A percentile compares a stretch with the other conserved stretches of the same genome.
These are phyloP conservation scores for Equus przewalskii DNA, from an alignment of 2,113 vertebrate genomes.

Conservation along the genomic window DNA sequence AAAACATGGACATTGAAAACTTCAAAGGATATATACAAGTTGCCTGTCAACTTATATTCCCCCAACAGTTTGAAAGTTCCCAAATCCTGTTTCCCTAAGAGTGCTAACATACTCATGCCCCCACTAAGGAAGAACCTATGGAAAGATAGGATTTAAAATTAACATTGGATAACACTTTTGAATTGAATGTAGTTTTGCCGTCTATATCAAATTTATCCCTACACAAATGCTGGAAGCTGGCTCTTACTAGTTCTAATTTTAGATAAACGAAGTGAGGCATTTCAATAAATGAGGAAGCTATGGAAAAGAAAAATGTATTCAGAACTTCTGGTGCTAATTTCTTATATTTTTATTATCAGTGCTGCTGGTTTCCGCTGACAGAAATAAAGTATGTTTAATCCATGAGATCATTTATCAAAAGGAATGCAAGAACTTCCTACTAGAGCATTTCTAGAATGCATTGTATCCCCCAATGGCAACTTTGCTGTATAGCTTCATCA, in stretches of 20 bases:
- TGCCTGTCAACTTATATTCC: background rate
- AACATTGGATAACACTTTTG: background rate
- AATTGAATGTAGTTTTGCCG: background rate
- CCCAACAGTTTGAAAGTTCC: background rate
- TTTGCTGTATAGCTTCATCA: background rate
- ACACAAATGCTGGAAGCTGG: background rate
- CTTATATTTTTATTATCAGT: background rate
- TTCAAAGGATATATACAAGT: background rate
- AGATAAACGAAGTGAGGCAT: background rate
- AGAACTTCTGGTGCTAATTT: background rate
- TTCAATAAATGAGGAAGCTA: background rate
- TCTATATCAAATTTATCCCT: background rate
- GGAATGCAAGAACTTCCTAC: background rate
- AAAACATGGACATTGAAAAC: background rate
- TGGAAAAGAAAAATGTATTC: background rate
- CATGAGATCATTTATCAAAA: background rate
- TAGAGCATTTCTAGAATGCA: background rate
- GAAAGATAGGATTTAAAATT: slow-evolving; percentile 16
- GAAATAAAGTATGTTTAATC: background rate
- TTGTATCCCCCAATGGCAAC: background rate
- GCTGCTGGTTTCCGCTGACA: background rate
- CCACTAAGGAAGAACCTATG: background rate
- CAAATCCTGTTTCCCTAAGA: background rate
- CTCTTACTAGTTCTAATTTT: background rate
- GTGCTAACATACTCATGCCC: background rate